Conservation (phyloP, 2,113 vertebrate genomes). For the Montifringilla adamsi region DNA sequence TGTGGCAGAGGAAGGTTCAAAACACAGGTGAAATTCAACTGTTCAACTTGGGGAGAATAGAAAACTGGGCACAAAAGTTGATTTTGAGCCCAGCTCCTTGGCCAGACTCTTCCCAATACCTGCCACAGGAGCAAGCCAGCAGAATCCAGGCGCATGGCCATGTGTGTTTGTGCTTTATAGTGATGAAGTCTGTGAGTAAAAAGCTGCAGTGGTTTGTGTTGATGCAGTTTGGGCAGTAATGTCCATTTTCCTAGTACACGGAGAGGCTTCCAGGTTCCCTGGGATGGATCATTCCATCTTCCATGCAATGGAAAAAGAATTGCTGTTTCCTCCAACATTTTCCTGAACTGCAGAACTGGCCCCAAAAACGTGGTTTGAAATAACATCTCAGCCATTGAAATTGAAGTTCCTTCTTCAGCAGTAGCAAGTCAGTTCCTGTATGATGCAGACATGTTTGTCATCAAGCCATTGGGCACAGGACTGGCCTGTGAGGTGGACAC, state of each 20-base stretch:
- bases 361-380: not conserved
- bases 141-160: not conserved
- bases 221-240: not conserved
- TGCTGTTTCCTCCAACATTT: not conserved
- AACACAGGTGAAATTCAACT: not conserved
- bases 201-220: not conserved
- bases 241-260: fast-evolving
- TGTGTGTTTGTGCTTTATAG: fast-evolving
- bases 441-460: fast-evolving
- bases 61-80: not conserved
- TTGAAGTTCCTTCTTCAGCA: not conserved
- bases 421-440: not conserved
- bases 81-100: not conserved
- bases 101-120: not conserved
- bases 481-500: fast-evolving
- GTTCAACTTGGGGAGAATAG: not conserved
- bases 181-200: fast-evolving
- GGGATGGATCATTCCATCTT: not conserved
- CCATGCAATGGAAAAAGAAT: too few species aligned
- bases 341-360: not conserved
- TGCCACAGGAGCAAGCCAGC: fast-evolving
- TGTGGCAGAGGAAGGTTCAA: not conserved
- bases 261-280: not conserved
- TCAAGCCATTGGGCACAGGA: not conserved
- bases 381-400: not conserved